These are phyloP conservation scores for Lepidurus apus DNA, from an alignment of 1,140 invertebrate genomes.

Conservation along the genomic window DNA sequence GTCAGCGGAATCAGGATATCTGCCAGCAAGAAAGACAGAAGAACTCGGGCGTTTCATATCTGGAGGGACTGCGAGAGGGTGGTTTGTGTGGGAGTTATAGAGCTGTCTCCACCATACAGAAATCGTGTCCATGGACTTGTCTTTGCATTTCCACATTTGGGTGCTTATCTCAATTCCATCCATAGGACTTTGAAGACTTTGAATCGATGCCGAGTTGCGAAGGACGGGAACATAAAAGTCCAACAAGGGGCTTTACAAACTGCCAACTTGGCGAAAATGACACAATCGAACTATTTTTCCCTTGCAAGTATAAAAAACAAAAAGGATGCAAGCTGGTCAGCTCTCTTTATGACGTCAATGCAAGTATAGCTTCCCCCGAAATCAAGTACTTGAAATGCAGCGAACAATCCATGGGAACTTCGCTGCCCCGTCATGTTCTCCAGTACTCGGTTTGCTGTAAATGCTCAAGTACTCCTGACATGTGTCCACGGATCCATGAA, in stretches of 20 bases:
- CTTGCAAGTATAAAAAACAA: neutral
- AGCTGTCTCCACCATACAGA: neutral
- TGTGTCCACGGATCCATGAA: slow-evolving; percentile 3
- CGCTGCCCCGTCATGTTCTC: neutral
- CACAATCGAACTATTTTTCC: neutral
- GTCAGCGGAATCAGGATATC: neutral
- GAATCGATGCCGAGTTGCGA: neutral
- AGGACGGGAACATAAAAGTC: neutral
- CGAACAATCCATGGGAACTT: neutral
- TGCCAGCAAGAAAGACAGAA: neutral
- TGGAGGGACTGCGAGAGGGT: neutral
- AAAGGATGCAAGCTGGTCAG: neutral
- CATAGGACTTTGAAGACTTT: neutral
- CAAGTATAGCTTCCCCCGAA: neutral
- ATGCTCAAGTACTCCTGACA: slow-evolving; percentile 18
- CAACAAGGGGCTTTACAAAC: neutral
- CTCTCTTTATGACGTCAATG: slow-evolving; percentile 2
- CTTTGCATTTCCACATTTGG: neutral
- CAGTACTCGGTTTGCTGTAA: neutral
- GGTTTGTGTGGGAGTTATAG: neutral
- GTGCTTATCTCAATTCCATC: neutral
- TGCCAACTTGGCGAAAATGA: neutral
- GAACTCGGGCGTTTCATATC: neutral
- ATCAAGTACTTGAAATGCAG: neutral
- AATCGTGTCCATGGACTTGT: neutral